A percentile compares a stretch with the other conserved stretches of the same genome.
These are phyloP conservation scores for Lathamus discolor DNA, from an alignment of 2,113 vertebrate genomes.

Conservation along the genomic window DNA sequence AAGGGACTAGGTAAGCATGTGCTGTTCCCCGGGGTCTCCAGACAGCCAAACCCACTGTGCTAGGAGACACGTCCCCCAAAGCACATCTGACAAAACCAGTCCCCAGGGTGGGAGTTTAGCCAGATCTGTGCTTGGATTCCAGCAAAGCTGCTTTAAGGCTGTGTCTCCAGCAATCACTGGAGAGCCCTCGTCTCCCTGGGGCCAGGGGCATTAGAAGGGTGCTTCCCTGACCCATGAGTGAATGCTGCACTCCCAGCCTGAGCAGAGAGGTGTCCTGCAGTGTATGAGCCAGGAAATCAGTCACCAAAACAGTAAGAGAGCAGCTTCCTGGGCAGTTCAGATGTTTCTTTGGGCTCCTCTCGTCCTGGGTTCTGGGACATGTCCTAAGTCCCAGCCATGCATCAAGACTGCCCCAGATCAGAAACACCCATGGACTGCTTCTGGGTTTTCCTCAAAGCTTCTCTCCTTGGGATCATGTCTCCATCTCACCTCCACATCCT, in stretches of 20 bases:
- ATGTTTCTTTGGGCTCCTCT: neutral
- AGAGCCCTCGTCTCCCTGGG: neutral
- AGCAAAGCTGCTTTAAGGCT: neutral
- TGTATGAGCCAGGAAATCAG: neutral
- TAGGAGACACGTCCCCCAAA: neutral
- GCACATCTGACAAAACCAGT: neutral
- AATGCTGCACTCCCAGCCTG: neutral
- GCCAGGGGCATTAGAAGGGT: neutral
- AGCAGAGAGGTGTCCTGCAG: neutral
- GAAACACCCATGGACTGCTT: neutral
- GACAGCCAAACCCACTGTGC: fast-evolving
- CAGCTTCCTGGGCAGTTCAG: neutral
- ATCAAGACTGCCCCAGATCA: neutral
- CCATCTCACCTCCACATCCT: neutral
- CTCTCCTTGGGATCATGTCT: neutral
- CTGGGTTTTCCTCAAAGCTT: neutral
- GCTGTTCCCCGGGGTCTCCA: neutral
- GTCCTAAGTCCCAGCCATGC: neutral
- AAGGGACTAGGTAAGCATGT: neutral
- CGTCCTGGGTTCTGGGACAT: fast-evolving
- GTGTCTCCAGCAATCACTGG: neutral
- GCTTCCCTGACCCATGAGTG: neutral
- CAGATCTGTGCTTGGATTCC: neutral
- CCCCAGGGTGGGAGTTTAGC: neutral
- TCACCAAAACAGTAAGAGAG: neutral